Conservation (phyloP, 2,113 vertebrate species). For the Leptosomus discolor region DNA sequence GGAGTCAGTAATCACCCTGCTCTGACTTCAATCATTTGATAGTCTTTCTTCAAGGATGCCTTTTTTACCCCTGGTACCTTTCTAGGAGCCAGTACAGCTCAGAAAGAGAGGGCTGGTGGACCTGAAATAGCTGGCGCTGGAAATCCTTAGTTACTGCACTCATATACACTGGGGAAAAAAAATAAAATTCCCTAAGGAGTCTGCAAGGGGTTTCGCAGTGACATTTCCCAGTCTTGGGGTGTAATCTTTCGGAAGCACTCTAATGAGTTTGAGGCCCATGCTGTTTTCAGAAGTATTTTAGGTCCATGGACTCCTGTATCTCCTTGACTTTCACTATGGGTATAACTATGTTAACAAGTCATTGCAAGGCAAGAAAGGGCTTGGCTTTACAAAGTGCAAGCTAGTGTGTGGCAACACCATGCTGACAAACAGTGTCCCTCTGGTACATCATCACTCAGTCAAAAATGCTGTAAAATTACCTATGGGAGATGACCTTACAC, state of each 20-base stretch:
- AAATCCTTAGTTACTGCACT: not conserved
- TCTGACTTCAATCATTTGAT: not conserved
- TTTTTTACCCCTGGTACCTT: not conserved
- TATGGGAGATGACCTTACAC: not conserved
- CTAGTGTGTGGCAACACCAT: not conserved
- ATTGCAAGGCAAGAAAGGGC: not conserved
- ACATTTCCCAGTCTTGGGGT: not conserved
- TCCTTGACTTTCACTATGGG: not conserved
- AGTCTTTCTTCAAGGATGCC: not conserved
- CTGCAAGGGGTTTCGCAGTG: not conserved
- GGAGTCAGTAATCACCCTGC: not conserved
- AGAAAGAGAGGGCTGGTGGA: not conserved
- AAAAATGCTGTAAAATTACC: not conserved
- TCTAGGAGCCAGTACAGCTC: not conserved
- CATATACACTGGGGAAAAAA: not conserved
- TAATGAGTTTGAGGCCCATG: not conserved
- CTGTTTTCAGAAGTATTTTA: not conserved
- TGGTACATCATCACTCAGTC: not conserved
- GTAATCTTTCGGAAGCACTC: not conserved
- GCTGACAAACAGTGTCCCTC: not conserved
- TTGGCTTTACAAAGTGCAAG: not conserved
- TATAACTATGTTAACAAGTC: not conserved
- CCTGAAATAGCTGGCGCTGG: not conserved
- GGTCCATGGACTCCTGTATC: not conserved
- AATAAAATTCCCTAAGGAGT: not conserved